A percentile compares a stretch with the other conserved stretches of the same genome.
These are phyloP conservation scores for Smutsia temminckii DNA, from an alignment of 2,797 vertebrate genomes.

Conservation along the genomic window DNA sequence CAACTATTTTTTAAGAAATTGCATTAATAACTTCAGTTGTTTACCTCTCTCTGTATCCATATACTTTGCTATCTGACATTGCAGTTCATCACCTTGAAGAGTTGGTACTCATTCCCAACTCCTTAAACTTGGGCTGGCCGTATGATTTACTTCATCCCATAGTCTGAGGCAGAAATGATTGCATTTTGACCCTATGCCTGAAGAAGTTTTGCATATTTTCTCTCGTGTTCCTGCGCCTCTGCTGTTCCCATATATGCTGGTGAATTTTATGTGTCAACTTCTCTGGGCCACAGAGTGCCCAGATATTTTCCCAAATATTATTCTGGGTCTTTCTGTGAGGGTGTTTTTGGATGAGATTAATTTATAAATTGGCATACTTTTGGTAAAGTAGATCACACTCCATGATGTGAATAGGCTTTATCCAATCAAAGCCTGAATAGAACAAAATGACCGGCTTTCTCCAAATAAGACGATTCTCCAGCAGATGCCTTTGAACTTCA, in stretches of 20 bases:
- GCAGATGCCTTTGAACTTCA: background rate
- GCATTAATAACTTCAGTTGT: background rate
- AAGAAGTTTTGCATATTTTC: background rate
- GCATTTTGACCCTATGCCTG: background rate
- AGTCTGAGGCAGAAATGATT: background rate
- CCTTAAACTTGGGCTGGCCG: background rate
- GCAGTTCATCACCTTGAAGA: background rate
- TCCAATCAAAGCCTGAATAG: background rate
- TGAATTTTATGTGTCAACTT: background rate
- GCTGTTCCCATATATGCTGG: background rate
- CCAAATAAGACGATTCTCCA: background rate
- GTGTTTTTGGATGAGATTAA: background rate
- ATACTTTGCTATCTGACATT: background rate
- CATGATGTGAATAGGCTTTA: background rate
- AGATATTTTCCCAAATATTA: background rate
- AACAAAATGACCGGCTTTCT: background rate
- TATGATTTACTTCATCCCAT: background rate
- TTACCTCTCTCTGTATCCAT: background rate
- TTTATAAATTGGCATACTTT: background rate
- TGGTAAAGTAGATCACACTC: background rate
- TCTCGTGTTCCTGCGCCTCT: background rate
- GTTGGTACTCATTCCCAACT: background rate
- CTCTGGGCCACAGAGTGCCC: no score
- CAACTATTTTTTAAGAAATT: background rate
- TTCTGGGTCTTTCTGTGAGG: background rate